phyloP scores from a whole-genome alignment of 2,797 vertebrate genomes.

The Anniella stebbinsi region DNA sequence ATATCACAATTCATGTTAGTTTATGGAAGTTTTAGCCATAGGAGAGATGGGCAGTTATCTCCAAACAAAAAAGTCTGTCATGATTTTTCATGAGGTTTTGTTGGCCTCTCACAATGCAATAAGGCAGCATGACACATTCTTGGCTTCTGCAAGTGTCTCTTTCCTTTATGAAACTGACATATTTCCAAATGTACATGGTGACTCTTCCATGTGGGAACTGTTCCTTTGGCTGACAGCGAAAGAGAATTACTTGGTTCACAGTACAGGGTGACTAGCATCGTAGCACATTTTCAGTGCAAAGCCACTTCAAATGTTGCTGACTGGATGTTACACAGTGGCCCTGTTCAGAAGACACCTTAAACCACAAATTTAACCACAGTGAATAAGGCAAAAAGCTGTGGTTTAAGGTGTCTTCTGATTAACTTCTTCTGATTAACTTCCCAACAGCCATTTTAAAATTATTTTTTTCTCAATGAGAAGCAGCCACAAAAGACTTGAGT shows the following conservation, averaged over 20 bases:
- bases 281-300: not conserved
- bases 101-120: conserved; percentile 45
- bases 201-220: not conserved
- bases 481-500: not conserved
- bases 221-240: not conserved
- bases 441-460: not conserved
- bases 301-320: not conserved
- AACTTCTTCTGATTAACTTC: too few relatives aligned
- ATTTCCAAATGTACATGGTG: conserved; percentile 32
- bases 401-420: too few relatives aligned
- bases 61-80: conserved; percentile 53
- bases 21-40: not conserved
- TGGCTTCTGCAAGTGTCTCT: conserved; percentile 15
- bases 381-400: too few relatives aligned
- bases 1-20: conserved; percentile 9
- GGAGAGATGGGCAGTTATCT: conserved; percentile 20
- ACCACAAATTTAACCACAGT: too few relatives aligned
- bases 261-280: not conserved
- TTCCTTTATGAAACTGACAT: conserved; percentile 38
- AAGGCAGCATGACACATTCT: conserved; percentile 25
- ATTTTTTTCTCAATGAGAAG: not conserved
- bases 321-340: not conserved
- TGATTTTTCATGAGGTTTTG: conserved; percentile 48
- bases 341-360: too few relatives aligned
- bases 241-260: not conserved